Evolutionary conservation across 2,797 vertebrate species (phyloP).

Genomic region (Poecilia wingei): DNA sequence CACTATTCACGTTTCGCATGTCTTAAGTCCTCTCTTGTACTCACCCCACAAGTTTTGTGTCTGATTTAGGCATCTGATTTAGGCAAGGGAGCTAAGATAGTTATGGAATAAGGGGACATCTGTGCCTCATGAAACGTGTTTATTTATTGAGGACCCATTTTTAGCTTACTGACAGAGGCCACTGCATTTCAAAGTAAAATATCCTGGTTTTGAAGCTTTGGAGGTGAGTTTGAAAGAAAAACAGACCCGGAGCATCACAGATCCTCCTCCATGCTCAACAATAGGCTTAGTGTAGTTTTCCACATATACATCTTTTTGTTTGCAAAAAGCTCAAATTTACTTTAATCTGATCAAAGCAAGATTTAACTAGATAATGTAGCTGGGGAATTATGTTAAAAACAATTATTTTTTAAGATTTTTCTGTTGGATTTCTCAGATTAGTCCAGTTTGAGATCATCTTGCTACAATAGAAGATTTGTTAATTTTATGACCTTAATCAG

Average conservation of each 20-base stretch:
- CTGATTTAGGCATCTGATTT: neutral
- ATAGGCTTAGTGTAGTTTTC: neutral
- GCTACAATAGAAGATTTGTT: neutral
- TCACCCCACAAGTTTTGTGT: neutral
- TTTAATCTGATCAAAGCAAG: neutral
- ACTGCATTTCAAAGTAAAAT: neutral
- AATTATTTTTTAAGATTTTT: neutral
- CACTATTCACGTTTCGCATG: neutral
- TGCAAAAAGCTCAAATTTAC: neutral
- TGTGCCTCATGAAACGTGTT: neutral
- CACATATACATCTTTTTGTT: neutral
- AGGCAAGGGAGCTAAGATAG: neutral
- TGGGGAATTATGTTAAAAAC: neutral
- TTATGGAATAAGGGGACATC: neutral
- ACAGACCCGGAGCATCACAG: no score
- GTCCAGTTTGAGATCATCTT: neutral
- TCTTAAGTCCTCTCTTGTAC: neutral
- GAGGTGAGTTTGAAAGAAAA: neutral
- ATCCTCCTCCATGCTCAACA: no score
- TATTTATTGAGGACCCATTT: neutral
- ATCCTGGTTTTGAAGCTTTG: neutral
- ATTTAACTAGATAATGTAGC: neutral
- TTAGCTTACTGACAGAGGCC: neutral
- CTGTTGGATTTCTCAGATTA: neutral
- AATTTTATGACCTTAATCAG: neutral